A percentile compares a stretch with the other conserved stretches of the same genome.
Conservation (phyloP, 2,113 vertebrate genomes). For the Excalfactoria chinensis region DNA sequence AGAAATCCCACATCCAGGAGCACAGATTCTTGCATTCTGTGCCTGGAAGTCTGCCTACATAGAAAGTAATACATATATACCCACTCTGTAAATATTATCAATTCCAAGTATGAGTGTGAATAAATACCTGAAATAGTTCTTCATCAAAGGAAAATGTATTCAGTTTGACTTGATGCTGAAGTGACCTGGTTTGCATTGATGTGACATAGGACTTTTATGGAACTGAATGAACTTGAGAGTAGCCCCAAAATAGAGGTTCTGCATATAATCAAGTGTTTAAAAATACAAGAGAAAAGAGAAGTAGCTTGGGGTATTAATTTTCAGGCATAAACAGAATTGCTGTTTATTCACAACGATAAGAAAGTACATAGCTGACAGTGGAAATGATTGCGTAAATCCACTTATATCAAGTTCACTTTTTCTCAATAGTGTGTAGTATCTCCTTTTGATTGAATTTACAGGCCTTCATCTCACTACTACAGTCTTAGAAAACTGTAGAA, state of each 20-base stretch:
- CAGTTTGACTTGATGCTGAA: constrained; percentile 11
- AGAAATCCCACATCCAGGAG: background rate
- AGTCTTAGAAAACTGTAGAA: background rate
- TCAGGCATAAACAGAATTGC: constrained; percentile 9
- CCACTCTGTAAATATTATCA: background rate
- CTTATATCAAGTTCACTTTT: background rate
- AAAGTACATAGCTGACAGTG: background rate
- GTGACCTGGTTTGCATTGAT: background rate
- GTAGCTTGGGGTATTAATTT: background rate
- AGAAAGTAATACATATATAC: background rate
- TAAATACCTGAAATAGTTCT: background rate
- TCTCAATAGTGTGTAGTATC: background rate
- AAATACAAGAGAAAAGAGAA: background rate
- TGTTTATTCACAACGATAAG: background rate
- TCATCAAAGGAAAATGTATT: background rate
- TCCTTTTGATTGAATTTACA: background rate
- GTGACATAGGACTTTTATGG: constrained; percentile 12
- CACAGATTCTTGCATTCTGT: background rate
- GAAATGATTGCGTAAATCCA: background rate
- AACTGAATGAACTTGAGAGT: constrained; percentile 27
- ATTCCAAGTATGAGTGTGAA: background rate
- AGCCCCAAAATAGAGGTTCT: constrained; percentile 17
- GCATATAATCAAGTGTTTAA: background rate
- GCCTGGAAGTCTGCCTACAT: background rate
- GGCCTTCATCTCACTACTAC: background rate